Base-by-base conservation (phyloP, 1,140 invertebrate species). In the Bradynema listronoti region DNA sequence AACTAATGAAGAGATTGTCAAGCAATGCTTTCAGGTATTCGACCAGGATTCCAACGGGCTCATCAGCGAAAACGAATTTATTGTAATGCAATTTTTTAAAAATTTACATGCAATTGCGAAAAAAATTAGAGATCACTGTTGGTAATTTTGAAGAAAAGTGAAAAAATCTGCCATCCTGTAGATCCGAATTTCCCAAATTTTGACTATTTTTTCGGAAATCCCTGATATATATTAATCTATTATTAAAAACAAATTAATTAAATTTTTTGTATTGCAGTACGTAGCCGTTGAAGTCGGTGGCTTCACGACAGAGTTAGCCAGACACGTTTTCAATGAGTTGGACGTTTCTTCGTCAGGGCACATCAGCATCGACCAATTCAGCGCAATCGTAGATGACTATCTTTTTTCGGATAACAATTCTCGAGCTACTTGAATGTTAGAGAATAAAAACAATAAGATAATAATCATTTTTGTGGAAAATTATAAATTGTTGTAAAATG, bases 351-450 rank as follows among this genome's bases (percentile, higher is more conserved):
- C 64, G 14, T 71, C 61, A 29, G 74, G 76, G 14, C 71, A 78
- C 43, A 53, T 77, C 29, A 66, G 58, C 46, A 41, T 57, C n/a
- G 65, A 71, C 41, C 61, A 75, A 55, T 77, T 77, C 36, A 63
- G 66, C 11, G 67, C 73, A n/a, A 78, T 77, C 22, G 76, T 78
- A 19, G 73, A 73, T 25, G 76, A 77, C 50, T 77, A 77, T 52
- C 59, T 73, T 42, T 51, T 71, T 5, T 54, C 33, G 43, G 67
- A 72, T 36, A 49, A 56, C 42, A 43, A 53, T 25, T 50, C 3
- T 36, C 25, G 32, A 2, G 4, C 16, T 11, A 53, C 5, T 30
- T 11, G 4, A n/a, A n/a, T 46, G 7, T 46, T 14, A 4, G 0
- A 22, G 14, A 14, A 24, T 46, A 27, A 46, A 16, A 16, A 16